These are phyloP conservation scores for Cyprinella venusta DNA, from an alignment of 2,797 vertebrate genomes.

Conservation along the genomic window DNA sequence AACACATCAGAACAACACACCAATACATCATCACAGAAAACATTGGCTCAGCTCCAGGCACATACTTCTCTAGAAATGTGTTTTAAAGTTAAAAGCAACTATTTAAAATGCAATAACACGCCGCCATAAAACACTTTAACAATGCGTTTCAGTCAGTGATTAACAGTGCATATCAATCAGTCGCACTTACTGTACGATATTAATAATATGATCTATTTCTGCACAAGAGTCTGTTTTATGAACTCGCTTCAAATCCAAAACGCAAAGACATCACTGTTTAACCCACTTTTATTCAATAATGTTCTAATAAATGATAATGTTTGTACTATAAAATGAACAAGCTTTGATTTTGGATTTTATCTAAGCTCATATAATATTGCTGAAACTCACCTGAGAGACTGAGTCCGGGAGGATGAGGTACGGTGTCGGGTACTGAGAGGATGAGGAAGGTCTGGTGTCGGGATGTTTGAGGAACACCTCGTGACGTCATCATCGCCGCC, in stretches of 20 bases:
- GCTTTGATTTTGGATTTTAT: background rate
- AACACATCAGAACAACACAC: conserved; percentile 59
- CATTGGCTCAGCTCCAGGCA: conserved; percentile 73
- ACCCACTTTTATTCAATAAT: background rate
- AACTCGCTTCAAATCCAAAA: background rate
- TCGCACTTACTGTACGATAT: background rate
- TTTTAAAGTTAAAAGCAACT: background rate
- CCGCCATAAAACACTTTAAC: background rate
- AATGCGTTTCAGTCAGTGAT: no score
- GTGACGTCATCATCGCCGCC: background rate
- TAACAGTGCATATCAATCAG: background rate
- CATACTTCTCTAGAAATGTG: background rate
- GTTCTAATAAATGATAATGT: background rate
- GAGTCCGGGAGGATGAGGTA: background rate
- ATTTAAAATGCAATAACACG: background rate
- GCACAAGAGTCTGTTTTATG: background rate
- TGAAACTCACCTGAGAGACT: background rate
- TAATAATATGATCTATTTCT: background rate
- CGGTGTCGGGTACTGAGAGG: background rate
- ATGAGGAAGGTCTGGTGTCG: background rate
- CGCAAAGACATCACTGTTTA: background rate
- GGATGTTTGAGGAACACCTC: background rate
- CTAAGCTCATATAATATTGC: background rate
- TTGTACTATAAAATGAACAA: background rate
- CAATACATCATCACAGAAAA: conserved; percentile 73